A percentile compares a stretch with the other conserved stretches of the same genome.
Evolutionary conservation across 2,888 invertebrate species (phyloP).

Genomic region (Parnassius smintheus): DNA sequence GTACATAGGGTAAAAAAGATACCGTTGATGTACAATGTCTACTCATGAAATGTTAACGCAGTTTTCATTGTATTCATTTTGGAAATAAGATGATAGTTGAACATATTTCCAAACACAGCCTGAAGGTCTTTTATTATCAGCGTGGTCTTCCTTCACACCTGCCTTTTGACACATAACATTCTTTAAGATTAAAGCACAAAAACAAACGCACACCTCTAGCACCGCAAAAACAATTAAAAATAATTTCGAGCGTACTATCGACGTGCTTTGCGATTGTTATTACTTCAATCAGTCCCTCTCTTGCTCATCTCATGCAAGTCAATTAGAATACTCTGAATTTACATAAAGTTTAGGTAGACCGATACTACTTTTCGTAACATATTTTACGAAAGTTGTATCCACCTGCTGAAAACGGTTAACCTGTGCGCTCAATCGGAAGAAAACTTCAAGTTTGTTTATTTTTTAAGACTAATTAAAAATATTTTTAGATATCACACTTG

Average conservation of each 20-base stretch:
- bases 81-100: constrained; percentile 5
- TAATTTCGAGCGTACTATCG: constrained; percentile 14
- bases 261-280: constrained; percentile 12
- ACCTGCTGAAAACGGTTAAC: constrained; percentile 45
- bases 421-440: constrained; percentile 59
- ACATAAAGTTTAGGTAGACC: constrained; percentile 52
- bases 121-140: neutral
- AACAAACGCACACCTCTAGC: neutral
- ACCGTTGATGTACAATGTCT: constrained; percentile 56
- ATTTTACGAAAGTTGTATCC: constrained; percentile 36
- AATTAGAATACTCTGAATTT: constrained; percentile 54
- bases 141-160: constrained; percentile 4
- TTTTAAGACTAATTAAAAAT: constrained; percentile 56
- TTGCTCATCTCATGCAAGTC: constrained; percentile 34
- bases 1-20: constrained; percentile 59
- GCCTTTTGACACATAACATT: constrained; percentile 1
- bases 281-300: constrained; percentile 30
- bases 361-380: constrained; percentile 48
- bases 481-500: constrained; percentile 76
- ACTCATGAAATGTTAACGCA: constrained; percentile 23
- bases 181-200: neutral
- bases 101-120: constrained; percentile 1
- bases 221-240: constrained; percentile 9
- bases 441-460: constrained; percentile 59
- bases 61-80: constrained; percentile 24